phyloP scores from a whole-genome alignment of 2,797 vertebrate genomes.

The Semotilus atromaculatus region DNA sequence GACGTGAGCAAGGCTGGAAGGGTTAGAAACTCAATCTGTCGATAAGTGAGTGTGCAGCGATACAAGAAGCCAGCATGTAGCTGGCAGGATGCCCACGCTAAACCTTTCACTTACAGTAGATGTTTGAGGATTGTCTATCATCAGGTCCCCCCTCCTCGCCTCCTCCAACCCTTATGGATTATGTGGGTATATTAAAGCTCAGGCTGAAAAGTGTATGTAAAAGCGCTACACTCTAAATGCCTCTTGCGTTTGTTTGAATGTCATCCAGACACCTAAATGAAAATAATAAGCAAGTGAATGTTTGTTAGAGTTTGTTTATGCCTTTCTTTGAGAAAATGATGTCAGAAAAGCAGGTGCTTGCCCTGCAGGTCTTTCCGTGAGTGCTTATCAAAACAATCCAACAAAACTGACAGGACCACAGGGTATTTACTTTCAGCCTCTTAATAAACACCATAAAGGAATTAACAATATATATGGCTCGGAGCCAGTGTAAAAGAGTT shows the following conservation, averaged over 20 bases:
- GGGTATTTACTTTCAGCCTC: constrained; percentile 46
- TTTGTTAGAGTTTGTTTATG: constrained; percentile 20
- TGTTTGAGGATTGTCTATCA: not conserved
- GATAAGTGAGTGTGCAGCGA: not conserved
- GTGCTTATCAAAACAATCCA: constrained; percentile 19
- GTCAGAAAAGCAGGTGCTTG: constrained; percentile 59
- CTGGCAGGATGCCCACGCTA: not conserved
- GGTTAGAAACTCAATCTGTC: constrained; percentile 38
- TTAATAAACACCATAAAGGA: constrained; percentile 11
- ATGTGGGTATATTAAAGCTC: not conserved
- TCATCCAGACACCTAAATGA: constrained; percentile 8
- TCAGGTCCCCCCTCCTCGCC: not conserved
- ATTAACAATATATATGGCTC: not conserved
- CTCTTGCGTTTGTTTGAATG: constrained; percentile 12
- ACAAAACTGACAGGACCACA: constrained; percentile 48
- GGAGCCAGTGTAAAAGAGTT: not conserved
- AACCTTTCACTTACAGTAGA: constrained; percentile 13
- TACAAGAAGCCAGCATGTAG: not conserved
- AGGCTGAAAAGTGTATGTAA: not conserved
- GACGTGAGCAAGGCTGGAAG: constrained; percentile 39
- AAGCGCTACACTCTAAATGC: not conserved
- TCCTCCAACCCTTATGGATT: not conserved
- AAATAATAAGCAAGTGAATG: not conserved
- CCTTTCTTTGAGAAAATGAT: constrained; percentile 48
- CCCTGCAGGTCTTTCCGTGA: constrained; percentile 54